Evolutionary conservation across 2,888 invertebrate genomes (phyloP).

Genomic region (Troides helena): DNA sequence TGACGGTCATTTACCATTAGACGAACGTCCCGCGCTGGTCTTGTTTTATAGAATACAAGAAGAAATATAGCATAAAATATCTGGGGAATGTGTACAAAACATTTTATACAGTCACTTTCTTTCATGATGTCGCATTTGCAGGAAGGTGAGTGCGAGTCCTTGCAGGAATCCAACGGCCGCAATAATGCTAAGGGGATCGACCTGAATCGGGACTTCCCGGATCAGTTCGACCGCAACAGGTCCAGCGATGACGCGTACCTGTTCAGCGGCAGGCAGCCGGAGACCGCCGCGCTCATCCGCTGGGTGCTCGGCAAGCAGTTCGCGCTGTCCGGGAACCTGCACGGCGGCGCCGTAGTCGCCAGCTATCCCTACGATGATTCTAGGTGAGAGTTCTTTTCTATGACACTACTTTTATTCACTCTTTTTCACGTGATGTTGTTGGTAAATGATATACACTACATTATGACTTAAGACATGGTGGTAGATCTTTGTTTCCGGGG

Average conservation of each 20-base stretch:
- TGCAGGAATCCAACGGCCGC: constrained; percentile 84
- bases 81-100: too few relatives aligned
- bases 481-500: too few relatives aligned
- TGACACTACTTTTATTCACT: neutral
- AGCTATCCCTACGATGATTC: constrained; percentile 98
- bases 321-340: constrained; percentile 95
- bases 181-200: constrained; percentile 90
- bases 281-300: constrained; percentile 92
- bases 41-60: too few relatives aligned
- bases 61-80: too few relatives aligned
- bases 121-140: constrained; percentile 42
- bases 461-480: too few relatives aligned
- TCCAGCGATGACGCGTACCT: constrained; percentile 69
- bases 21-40: too few relatives aligned
- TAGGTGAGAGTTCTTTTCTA: constrained; percentile 71
- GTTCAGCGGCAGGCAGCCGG: constrained; percentile 86
- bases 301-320: constrained; percentile 94
- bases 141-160: constrained; percentile 90
- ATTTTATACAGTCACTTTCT: too few relatives aligned
- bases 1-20: too few relatives aligned
- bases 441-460: too few relatives aligned
- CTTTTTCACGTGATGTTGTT: too few relatives aligned
- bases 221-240: constrained; percentile 84
- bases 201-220: constrained; percentile 95
- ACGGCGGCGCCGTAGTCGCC: constrained; percentile 98